These are phyloP conservation scores for Miichthys miiuy DNA, from an alignment of 2,797 vertebrate species.

Conservation along the genomic window DNA sequence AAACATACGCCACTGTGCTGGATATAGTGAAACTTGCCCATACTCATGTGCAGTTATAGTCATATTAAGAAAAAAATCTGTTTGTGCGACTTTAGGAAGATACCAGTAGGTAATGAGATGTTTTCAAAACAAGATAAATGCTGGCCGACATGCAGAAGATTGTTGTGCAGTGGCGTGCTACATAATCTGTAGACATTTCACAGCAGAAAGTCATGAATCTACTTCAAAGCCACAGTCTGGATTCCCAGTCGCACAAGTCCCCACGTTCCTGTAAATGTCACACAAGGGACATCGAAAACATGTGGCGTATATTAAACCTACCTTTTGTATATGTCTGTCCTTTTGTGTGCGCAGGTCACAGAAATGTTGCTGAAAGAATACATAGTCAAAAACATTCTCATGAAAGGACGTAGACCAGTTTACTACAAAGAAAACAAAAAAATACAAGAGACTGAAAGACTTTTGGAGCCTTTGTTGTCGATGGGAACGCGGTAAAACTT, in stretches of 20 bases:
- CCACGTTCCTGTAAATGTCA: constrained; percentile 69
- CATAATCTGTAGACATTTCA: constrained; percentile 35
- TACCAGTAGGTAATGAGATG: constrained; percentile 21
- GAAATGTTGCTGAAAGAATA: constrained; percentile 26
- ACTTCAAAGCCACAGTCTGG: constrained; percentile 60
- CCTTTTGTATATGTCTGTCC: constrained; percentile 41
- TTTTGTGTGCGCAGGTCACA: constrained; percentile 34
- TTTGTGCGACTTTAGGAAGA: background rate
- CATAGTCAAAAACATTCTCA: constrained; percentile 8
- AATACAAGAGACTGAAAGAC: constrained; percentile 17
- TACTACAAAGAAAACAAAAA: constrained; percentile 3
- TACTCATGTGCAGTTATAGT: background rate
- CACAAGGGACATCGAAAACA: constrained; percentile 61
- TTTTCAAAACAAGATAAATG: constrained; percentile 49
- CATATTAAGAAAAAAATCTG: background rate
- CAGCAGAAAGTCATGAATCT: constrained; percentile 28
- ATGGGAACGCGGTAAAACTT: constrained; percentile 29
- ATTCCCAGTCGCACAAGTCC: constrained; percentile 60
- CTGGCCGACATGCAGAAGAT: constrained; percentile 3
- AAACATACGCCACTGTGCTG: background rate
- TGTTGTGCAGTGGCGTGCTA: background rate
- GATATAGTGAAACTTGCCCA: background rate
- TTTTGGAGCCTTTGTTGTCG: constrained; percentile 54
- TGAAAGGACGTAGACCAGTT: constrained; percentile 26
- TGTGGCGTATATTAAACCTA: constrained; percentile 62